Evolutionary conservation across 2,113 vertebrate species (phyloP).

Genomic region (Mionectes macconnelli): DNA sequence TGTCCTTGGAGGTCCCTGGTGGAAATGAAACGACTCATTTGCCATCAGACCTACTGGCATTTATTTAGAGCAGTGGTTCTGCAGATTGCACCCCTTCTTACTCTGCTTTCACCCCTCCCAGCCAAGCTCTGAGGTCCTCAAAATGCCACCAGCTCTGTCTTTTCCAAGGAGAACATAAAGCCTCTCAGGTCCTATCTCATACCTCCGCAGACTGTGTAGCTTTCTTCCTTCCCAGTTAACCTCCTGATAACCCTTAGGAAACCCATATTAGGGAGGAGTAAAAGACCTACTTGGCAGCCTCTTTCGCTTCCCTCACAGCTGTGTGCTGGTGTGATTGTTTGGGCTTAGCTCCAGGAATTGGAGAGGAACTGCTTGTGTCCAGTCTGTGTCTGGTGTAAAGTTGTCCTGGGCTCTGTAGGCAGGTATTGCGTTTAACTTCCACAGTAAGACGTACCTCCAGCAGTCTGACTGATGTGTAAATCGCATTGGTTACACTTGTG

Average conservation of each 20-base stretch:
- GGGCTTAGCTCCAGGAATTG: not conserved
- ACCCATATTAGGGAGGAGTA: not conserved
- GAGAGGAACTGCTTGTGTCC: not conserved
- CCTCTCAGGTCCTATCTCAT: not conserved
- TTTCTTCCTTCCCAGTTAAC: not conserved
- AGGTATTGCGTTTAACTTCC: not conserved
- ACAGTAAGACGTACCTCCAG: not conserved
- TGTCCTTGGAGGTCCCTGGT: not conserved
- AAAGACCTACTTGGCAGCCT: not conserved
- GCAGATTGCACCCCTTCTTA: not conserved
- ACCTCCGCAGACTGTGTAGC: not conserved
- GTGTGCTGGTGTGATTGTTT: not conserved
- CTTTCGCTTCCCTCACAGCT: not conserved
- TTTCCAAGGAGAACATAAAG: not conserved
- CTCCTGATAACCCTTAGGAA: too few relatives aligned
- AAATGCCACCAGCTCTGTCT: not conserved
- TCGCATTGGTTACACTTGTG: not conserved
- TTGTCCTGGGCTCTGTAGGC: not conserved
- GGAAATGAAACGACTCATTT: not conserved
- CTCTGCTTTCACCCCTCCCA: not conserved
- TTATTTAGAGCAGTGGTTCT: not conserved
- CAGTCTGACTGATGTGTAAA: not conserved
- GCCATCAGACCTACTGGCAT: not conserved
- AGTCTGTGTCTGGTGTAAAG: not conserved
- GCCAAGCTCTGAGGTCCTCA: not conserved